Percentiles rank a stretch among this genome's conserved stretches.
These are phyloP conservation scores for Nematolebias whitei DNA, from an alignment of 2,113 vertebrate species.

Conservation along the genomic window DNA sequence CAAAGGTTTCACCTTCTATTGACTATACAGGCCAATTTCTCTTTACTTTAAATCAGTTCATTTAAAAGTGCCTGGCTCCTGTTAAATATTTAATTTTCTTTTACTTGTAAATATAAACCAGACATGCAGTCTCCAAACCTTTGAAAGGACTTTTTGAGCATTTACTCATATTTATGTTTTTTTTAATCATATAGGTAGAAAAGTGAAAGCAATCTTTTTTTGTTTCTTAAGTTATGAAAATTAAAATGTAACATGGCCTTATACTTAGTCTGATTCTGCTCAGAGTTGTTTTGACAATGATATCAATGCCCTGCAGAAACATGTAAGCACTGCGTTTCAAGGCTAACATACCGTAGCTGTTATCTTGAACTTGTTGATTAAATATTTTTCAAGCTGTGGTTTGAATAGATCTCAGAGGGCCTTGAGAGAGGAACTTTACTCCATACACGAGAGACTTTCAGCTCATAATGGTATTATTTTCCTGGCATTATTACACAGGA, in stretches of 20 bases:
- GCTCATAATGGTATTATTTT: not conserved
- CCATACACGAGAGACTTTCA: not conserved
- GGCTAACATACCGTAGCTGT: not conserved
- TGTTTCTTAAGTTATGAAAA: not conserved
- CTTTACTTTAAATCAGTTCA: no score
- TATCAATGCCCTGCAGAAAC: not conserved
- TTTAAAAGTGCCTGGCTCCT: no score
- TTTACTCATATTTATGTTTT: constrained; percentile 1
- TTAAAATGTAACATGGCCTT: not conserved
- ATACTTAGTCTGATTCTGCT: not conserved
- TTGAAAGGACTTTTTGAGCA: constrained; percentile 1
- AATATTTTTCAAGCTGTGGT: constrained; percentile 5
- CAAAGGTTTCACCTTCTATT: not conserved
- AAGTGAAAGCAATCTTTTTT: not conserved
- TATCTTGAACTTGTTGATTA: constrained; percentile 9
- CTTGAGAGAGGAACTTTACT: not conserved
- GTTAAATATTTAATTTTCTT: not conserved
- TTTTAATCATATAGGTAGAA: not conserved
- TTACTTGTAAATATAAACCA: not conserved
- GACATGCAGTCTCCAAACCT: not conserved
- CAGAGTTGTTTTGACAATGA: not conserved
- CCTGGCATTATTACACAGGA: not conserved
- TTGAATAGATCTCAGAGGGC: constrained; percentile 13
- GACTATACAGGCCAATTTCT: not conserved
- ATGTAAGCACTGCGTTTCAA: not conserved